Base-by-base conservation (phyloP, 2,888 invertebrate species). In the Microchrysa polita region DNA sequence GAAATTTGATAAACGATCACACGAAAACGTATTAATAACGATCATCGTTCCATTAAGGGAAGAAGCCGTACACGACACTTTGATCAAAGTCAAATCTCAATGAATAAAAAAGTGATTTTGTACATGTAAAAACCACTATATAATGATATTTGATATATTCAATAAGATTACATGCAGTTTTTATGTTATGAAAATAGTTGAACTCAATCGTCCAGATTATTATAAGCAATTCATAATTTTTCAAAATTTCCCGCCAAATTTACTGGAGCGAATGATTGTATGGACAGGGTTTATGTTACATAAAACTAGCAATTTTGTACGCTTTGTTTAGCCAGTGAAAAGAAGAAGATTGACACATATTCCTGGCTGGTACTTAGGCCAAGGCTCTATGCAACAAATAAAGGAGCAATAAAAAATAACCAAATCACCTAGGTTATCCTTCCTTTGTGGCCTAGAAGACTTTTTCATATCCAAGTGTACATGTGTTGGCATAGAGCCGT, bases 31-130 rank as follows among this genome's bases (percentile, higher is more conserved):
- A 73, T 73, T 73, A 73, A 73, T 73, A 67, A 73, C 73, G 65
- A 73, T 73, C 73, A 73, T 48, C 73, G 59, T 67, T 73, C 73
- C 67, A 73, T 73, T 73, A 73, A 73, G 67, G 59, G 73, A 73
- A 34, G 73, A 73, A 73, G 63, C 73, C 73, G 44, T 73, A 73
- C 55, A 69, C 42, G 5, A 40, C 40, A 12, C 12, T 14, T 18
- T 34, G 27, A 34, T 57, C 52, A n/a, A n/a, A n/a, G 40, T 12
- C 55, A 69, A 55, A 69, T 69, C 40, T 40, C 55, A 40, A 20
- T 57, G 40, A 69, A 69, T 69, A 57, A 40, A 34, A 18, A 18
- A 16, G 14, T 5, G 55, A 69, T 69, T 69, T 55, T 42, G 55
- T 69, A 69, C 69, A 40, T 20, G 48, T 69, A 52, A 57, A 69